Conservation (phyloP, 2,113 vertebrate species). For the Heloderma charlesbogerti region DNA sequence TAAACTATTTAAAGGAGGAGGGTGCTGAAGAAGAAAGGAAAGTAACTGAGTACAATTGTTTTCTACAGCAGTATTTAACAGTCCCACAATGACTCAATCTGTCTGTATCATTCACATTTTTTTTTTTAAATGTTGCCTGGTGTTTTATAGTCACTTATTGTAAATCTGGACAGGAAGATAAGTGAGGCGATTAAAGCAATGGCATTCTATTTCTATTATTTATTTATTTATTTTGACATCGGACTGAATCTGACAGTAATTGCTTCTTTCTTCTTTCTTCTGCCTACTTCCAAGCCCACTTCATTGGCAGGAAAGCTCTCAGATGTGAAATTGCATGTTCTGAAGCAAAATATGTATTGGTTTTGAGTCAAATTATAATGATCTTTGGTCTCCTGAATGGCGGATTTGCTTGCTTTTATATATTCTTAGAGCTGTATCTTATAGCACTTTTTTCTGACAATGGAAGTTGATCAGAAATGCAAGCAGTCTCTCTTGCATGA, state of each 20-base stretch:
- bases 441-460: background rate
- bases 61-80: slow-evolving; percentile 29
- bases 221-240: background rate
- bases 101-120: slow-evolving; percentile 4
- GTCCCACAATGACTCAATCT: slow-evolving; percentile 20
- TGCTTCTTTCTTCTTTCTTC: slow-evolving; percentile 15
- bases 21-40: background rate
- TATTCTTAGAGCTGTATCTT: background rate
- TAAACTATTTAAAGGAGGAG: background rate
- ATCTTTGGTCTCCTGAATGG: background rate
- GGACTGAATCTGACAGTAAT: slow-evolving; percentile 16
- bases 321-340: slow-evolving; percentile 12
- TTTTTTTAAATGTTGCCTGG: slow-evolving; percentile 13
- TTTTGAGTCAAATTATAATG: background rate
- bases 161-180: slow-evolving; percentile 25
- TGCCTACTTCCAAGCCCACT: background rate
- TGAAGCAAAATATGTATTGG: background rate
- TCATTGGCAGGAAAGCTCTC: background rate
- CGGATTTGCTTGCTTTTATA: slow-evolving; percentile 4
- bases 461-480: background rate
- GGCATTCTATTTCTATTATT: background rate
- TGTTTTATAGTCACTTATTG: slow-evolving; percentile 20
- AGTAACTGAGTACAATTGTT: background rate
- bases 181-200: background rate
- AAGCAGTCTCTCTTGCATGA: too few relatives aligned